phyloP scores from a whole-genome alignment of 1,140 invertebrate genomes.

The Drusus annulatus region DNA sequence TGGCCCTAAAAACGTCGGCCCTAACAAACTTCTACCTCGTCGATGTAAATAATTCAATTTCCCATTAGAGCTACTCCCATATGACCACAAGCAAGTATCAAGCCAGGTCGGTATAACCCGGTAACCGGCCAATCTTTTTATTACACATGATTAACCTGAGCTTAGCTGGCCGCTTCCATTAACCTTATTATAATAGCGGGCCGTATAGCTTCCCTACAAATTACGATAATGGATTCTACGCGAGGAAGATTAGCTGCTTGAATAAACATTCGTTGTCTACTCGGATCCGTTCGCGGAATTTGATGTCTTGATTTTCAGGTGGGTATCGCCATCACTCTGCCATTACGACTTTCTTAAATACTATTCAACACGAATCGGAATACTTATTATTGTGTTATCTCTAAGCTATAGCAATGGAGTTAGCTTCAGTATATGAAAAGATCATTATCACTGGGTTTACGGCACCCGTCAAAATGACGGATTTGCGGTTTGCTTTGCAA shows the following conservation, averaged over 20 bases:
- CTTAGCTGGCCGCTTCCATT: constrained; percentile 32
- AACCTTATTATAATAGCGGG: constrained; percentile 34
- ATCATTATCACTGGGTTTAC: too few species aligned
- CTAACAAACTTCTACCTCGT: neutral
- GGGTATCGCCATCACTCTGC: too few species aligned
- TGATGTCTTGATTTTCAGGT: too few species aligned
- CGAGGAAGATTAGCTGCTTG: constrained; percentile 24
- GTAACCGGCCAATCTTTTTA: constrained; percentile 49
- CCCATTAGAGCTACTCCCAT: constrained; percentile 19
- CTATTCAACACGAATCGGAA: too few species aligned
- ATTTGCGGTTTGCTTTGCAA: too few species aligned
- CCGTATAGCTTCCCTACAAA: constrained; percentile 13
- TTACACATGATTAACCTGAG: constrained; percentile 54
- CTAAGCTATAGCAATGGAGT: too few species aligned
- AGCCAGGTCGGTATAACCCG: constrained; percentile 39
- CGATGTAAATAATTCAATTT: constrained; percentile 33
- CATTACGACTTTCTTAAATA: too few species aligned
- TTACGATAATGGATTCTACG: constrained; percentile 36
- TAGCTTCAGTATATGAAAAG: too few species aligned
- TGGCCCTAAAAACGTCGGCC: neutral
- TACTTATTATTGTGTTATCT: too few species aligned
- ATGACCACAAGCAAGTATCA: constrained; percentile 22
- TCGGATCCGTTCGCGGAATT: neutral
- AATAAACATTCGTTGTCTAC: constrained; percentile 28
- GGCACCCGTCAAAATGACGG: too few species aligned